A percentile compares a stretch with the other conserved stretches of the same genome.
These are phyloP conservation scores for Augochlorella aurata DNA, from an alignment of 2,888 invertebrate species.

Conservation along the genomic window DNA sequence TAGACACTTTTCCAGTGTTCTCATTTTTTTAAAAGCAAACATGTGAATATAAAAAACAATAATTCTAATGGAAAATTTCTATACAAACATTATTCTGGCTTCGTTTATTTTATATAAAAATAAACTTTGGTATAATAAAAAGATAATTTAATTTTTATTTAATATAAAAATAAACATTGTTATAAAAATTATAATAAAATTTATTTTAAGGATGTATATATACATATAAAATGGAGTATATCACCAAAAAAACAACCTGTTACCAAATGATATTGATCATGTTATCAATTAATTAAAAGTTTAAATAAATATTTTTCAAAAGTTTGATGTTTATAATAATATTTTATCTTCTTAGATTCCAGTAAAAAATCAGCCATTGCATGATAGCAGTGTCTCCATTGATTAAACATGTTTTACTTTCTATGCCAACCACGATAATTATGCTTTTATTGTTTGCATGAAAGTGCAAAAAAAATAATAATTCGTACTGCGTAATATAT, in stretches of 20 bases:
- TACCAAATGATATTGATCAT: not conserved
- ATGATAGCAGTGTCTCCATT: constrained; percentile 53
- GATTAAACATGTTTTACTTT: constrained; percentile 64
- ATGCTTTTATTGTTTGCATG: constrained; percentile 32
- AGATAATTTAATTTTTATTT: not conserved
- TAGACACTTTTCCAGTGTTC: constrained; percentile 12
- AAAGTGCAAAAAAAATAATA: constrained; percentile 28
- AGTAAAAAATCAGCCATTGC: constrained; percentile 48
- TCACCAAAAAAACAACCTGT: not conserved
- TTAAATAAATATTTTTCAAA: constrained; percentile 19
- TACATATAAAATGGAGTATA: too few relatives aligned
- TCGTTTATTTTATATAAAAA: not conserved
- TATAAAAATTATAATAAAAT: too few relatives aligned
- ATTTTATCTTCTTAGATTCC: not conserved
- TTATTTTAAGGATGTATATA: too few relatives aligned
- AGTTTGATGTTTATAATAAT: not conserved
- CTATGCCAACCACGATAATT: constrained; percentile 58
- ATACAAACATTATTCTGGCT: not conserved
- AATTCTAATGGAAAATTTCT: not conserved
- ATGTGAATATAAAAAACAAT: not conserved
- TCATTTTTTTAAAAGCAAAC: not conserved
- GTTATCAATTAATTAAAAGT: constrained; percentile 22
- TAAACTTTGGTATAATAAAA: not conserved
- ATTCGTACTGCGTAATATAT: constrained; percentile 9
- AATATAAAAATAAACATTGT: not conserved